Evolutionary conservation across 1,140 invertebrate genomes (phyloP).

Genomic region (Pararge aegeria): DNA sequence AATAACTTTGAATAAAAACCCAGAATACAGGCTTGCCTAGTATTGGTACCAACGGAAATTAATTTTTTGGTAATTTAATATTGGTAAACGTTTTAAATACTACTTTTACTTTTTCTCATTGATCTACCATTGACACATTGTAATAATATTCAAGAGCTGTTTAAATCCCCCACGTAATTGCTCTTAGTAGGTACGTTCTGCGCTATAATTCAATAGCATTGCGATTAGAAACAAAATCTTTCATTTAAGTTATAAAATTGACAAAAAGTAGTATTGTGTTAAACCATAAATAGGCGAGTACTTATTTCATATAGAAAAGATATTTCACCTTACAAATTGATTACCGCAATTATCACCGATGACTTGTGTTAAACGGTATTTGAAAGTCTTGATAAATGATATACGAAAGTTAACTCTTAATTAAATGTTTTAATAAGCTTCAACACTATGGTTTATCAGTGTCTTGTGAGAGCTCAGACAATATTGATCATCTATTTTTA

Average conservation of each 20-base stretch:
- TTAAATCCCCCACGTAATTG: too few species aligned
- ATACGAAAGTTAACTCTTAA: background rate
- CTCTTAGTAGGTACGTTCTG: background rate
- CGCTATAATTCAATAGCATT: background rate
- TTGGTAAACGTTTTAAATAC: too few species aligned
- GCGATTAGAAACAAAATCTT: conserved; percentile 31
- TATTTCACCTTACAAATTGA: conserved; percentile 23
- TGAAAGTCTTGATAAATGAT: conserved; percentile 11
- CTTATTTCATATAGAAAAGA: background rate
- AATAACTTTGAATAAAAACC: too few species aligned
- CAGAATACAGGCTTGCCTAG: too few species aligned
- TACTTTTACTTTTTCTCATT: too few species aligned
- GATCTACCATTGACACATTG: too few species aligned
- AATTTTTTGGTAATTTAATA: too few species aligned
- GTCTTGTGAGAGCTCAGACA: background rate
- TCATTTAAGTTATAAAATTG: conserved; percentile 21
- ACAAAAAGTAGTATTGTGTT: too few species aligned
- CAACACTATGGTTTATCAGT: background rate
- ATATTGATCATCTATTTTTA: conserved; percentile 44
- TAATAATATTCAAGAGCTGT: too few species aligned
- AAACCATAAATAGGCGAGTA: too few species aligned
- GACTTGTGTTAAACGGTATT: conserved; percentile 36
- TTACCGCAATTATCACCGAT: conserved; percentile 53
- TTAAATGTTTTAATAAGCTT: background rate
- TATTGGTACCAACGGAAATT: too few species aligned